These are phyloP conservation scores for Samia ricini DNA, from an alignment of 1,140 invertebrate species.

Conservation along the genomic window DNA sequence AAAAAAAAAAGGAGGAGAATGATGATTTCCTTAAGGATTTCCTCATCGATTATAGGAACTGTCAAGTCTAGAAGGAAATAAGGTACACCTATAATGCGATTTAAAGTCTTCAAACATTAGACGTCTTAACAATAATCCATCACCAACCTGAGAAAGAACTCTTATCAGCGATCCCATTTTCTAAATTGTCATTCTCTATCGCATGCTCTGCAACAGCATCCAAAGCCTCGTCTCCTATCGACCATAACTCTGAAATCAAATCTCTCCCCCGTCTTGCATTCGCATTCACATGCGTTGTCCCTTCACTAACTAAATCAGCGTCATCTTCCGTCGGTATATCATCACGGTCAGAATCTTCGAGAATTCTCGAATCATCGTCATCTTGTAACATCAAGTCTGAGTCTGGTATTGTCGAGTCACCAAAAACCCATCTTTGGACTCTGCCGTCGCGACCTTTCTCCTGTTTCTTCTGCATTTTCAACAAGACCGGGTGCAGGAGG, in stretches of 20 bases:
- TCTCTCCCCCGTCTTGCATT: conserved; percentile 32
- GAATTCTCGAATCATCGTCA: not conserved
- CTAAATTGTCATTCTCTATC: conserved; percentile 47
- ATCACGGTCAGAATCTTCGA: not conserved
- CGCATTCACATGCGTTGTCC: conserved; percentile 1
- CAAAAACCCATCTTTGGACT: conserved; percentile 52
- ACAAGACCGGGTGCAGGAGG: conserved; percentile 48
- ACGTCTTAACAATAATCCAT: conserved; percentile 21
- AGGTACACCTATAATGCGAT: no score
- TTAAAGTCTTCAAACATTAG: no score
- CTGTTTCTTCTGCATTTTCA: conserved; percentile 30
- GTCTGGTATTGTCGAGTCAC: conserved; percentile 11
- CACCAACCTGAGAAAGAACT: conserved; percentile 61
- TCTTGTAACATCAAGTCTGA: not conserved
- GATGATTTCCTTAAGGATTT: no score
- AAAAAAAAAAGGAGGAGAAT: no score
- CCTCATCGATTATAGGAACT: no score
- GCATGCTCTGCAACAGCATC: conserved; percentile 59
- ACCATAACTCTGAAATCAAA: conserved; percentile 49
- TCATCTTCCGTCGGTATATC: not conserved
- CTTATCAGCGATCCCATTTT: conserved; percentile 54
- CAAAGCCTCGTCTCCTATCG: conserved; percentile 46
- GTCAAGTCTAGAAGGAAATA: no score
- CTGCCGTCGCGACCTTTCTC: conserved; percentile 46
- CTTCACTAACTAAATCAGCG: not conserved